Conservation (phyloP, 1,140 invertebrate genomes). For the Drosophila ficusphila region DNA sequence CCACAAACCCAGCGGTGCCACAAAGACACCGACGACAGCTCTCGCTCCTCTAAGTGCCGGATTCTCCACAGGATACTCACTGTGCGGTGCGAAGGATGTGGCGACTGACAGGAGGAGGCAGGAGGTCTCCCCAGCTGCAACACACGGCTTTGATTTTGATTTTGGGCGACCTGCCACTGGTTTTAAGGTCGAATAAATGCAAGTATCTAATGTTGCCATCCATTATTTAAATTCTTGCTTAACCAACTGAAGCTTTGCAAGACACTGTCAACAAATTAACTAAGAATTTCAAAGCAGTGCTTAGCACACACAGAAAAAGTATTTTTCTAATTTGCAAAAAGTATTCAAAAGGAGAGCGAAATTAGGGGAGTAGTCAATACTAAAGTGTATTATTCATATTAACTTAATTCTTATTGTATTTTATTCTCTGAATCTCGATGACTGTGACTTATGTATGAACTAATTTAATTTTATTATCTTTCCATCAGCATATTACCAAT, state of each 20-base stretch:
- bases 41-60: constrained; percentile 10
- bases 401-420: too few species aligned
- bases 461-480: too few species aligned
- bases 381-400: too few species aligned
- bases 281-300: not conserved
- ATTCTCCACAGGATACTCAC: constrained; percentile 12
- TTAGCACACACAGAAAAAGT: too few species aligned
- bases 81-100: constrained; percentile 5
- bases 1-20: constrained; percentile 25
- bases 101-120: constrained; percentile 11
- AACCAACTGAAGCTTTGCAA: constrained; percentile 3
- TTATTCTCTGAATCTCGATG: too few species aligned
- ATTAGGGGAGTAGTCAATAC: too few species aligned
- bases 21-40: constrained; percentile 33
- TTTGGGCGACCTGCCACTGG: constrained; percentile 5
- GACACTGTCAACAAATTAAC: not conserved
- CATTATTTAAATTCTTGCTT: constrained; percentile 24
- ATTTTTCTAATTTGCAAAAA: too few species aligned
- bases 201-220: constrained; percentile 10
- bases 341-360: too few species aligned
- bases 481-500: too few species aligned
- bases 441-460: too few species aligned
- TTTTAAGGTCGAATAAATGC: constrained; percentile 29
- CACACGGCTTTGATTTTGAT: constrained; percentile 25
- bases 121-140: constrained; percentile 12